Percentiles rank a stretch among this genome's conserved stretches.
Evolutionary conservation across 2,888 invertebrate species (phyloP).

Genomic region (Nephrotoma appendiculata): DNA sequence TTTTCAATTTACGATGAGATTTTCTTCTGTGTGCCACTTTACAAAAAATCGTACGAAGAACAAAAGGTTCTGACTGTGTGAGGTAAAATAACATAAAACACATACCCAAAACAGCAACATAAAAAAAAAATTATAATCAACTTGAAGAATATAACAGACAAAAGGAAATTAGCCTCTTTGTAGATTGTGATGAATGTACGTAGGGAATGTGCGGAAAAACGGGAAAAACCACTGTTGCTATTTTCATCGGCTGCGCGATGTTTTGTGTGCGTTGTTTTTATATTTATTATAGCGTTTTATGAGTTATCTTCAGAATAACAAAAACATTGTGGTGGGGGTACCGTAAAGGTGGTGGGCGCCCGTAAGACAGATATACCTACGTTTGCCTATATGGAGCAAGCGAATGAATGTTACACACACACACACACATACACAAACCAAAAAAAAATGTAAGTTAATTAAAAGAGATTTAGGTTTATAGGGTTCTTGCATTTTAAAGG

Average conservation of each 20-base stretch:
- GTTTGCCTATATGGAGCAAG: too few relatives aligned
- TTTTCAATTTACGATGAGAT: background rate
- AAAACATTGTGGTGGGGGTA: background rate
- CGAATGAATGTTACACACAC: too few relatives aligned
- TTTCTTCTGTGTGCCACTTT: background rate
- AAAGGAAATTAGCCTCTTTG: background rate
- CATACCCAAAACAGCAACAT: background rate
- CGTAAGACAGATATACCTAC: too few relatives aligned
- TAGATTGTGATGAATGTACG: background rate
- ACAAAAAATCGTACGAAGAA: background rate
- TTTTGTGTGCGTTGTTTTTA: background rate
- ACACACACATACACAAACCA: too few relatives aligned
- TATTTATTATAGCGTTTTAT: background rate
- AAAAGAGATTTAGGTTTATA: too few relatives aligned
- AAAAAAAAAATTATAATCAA: background rate
- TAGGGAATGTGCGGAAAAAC: background rate
- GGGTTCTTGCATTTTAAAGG: too few relatives aligned
- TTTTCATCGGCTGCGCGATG: background rate
- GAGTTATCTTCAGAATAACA: background rate
- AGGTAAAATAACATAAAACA: background rate
- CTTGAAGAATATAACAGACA: background rate
- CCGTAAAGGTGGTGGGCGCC: too few relatives aligned
- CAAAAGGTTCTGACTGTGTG: background rate
- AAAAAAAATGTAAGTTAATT: too few relatives aligned
- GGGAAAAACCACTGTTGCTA: background rate